Evolutionary conservation across 2,113 vertebrate species (phyloP).

Genomic region (Megatriorchis doriae): DNA sequence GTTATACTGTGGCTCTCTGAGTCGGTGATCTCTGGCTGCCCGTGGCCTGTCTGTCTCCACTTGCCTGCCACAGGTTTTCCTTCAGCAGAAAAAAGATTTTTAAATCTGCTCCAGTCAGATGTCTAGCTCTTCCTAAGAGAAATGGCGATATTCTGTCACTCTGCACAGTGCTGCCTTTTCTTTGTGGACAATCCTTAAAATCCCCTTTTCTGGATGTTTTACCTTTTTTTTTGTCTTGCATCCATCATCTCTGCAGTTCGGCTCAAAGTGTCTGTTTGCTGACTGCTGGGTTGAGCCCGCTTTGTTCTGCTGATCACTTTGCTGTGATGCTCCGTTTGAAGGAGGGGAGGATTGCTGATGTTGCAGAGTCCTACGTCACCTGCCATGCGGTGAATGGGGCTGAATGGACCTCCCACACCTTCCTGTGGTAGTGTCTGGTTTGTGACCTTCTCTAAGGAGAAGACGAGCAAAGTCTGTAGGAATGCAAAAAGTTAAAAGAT

Average conservation of each 20-base stretch:
- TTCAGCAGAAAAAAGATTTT: background rate
- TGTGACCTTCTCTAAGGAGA: background rate
- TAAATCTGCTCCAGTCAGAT: background rate
- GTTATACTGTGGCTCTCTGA: background rate
- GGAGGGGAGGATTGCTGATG: background rate
- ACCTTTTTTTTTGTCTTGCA: accelerated
- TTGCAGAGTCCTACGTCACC: background rate
- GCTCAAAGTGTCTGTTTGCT: background rate
- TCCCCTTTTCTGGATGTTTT: background rate
- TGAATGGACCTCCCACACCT: background rate
- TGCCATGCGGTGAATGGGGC: background rate
- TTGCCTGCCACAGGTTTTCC: background rate
- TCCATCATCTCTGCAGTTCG: background rate
- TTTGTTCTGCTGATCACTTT: background rate
- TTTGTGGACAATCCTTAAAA: background rate
- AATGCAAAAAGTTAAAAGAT: background rate
- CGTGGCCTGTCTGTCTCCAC: background rate
- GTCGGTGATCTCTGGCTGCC: background rate
- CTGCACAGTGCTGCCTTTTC: background rate
- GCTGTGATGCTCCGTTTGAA: background rate
- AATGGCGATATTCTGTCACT: background rate
- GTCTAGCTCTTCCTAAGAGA: background rate
- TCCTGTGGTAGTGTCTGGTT: background rate
- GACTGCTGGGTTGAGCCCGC: background rate
- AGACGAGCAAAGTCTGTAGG: background rate